These are phyloP conservation scores for Dipus sagitta DNA, from an alignment of 2,797 vertebrate genomes.

Conservation along the genomic window DNA sequence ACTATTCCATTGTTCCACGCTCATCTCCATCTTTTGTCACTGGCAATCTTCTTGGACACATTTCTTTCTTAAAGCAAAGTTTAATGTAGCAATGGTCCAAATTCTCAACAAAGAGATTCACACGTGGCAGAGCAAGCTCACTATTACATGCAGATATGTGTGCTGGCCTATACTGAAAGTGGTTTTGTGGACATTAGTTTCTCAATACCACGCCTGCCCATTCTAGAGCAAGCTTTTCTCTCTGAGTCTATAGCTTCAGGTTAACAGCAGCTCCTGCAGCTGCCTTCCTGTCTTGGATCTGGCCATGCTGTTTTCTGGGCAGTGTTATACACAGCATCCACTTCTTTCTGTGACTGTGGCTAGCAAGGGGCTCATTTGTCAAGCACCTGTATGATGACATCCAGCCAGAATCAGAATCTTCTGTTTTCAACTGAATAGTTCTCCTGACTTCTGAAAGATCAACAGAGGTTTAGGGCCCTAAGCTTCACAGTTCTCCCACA, in stretches of 20 bases:
- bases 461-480: too few relatives aligned
- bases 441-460: background rate
- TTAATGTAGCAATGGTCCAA: background rate
- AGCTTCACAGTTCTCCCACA: background rate
- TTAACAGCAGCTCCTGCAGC: accelerated
- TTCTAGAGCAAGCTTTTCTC: background rate
- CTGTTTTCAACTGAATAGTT: background rate
- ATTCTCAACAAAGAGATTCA: background rate
- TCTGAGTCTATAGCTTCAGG: background rate
- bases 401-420: background rate
- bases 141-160: background rate
- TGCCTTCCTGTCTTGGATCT: background rate
- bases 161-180: background rate
- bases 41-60: background rate
- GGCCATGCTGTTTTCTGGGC: background rate
- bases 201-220: background rate
- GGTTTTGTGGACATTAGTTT: background rate
- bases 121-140: background rate
- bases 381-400: background rate
- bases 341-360: background rate
- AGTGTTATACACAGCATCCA: background rate
- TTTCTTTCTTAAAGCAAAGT: background rate
- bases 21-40: background rate
- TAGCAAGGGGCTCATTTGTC: background rate
- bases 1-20: background rate